These are phyloP conservation scores for Byasa hedistus DNA, from an alignment of 2,888 invertebrate species.

Conservation along the genomic window DNA sequence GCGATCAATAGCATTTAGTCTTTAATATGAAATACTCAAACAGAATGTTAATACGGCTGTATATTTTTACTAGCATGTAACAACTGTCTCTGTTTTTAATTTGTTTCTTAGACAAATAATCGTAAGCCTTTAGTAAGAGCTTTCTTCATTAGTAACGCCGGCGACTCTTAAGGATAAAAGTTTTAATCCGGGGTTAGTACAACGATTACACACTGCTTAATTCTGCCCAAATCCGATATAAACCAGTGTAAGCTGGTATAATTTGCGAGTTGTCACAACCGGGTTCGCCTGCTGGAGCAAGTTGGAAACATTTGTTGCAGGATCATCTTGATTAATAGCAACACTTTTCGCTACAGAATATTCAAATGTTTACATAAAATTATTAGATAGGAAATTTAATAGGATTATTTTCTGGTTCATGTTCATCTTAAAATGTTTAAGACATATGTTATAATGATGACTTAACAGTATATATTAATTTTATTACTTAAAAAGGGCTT, in stretches of 20 bases:
- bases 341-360: constrained; percentile 25
- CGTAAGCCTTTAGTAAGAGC: constrained; percentile 26
- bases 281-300: constrained; percentile 21
- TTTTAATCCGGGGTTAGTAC: constrained; percentile 38
- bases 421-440: background rate
- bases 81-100: background rate
- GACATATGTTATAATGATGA: too few relatives aligned
- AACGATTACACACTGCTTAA: constrained; percentile 39
- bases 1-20: too few relatives aligned
- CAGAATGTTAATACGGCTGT: too few relatives aligned
- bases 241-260: constrained; percentile 31
- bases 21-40: too few relatives aligned
- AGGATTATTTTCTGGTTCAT: background rate
- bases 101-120: constrained; percentile 5
- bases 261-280: constrained; percentile 34
- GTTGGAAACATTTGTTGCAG: constrained; percentile 31
- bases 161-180: constrained; percentile 34
- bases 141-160: constrained; percentile 39
- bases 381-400: constrained; percentile 5
- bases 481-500: too few relatives aligned
- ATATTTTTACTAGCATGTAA: too few relatives aligned
- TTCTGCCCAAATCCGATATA: constrained; percentile 31
- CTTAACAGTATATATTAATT: too few relatives aligned
- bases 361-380: constrained; percentile 25
- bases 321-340: constrained; percentile 32